These are phyloP conservation scores for Oreotrochilus melanogaster DNA, from an alignment of 2,113 vertebrate genomes.

Conservation along the genomic window DNA sequence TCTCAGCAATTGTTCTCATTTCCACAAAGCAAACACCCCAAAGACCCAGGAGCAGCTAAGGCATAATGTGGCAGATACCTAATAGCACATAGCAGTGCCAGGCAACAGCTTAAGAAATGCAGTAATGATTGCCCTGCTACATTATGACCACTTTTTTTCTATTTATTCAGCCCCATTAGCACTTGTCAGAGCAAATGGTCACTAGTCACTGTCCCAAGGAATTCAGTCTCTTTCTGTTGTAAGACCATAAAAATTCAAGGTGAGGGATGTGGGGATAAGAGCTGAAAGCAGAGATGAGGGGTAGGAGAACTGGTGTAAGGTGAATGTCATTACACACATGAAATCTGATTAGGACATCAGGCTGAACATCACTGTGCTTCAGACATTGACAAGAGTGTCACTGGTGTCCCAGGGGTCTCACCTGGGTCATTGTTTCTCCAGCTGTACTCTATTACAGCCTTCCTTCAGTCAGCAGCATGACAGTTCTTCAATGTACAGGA, in stretches of 20 bases:
- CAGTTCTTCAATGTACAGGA: background rate
- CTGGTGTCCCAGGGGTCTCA: background rate
- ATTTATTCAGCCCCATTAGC: background rate
- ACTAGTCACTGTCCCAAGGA: background rate
- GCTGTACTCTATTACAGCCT: background rate
- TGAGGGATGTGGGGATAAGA: background rate
- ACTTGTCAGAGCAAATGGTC: conserved; percentile 41
- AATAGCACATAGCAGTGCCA: background rate
- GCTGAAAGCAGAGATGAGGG: background rate
- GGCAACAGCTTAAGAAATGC: conserved; percentile 28
- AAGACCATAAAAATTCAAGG: background rate
- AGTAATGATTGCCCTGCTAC: background rate
- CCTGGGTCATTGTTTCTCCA: rapidly evolving
- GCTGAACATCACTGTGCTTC: background rate
- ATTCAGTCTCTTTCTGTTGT: background rate
- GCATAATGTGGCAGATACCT: background rate
- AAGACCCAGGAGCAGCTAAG: background rate
- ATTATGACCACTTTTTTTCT: background rate
- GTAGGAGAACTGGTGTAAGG: background rate
- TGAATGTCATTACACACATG: background rate
- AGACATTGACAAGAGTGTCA: background rate
- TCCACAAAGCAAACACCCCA: conserved; percentile 9
- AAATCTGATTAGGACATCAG: background rate
- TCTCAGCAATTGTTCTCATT: background rate
- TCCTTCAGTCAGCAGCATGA: background rate